These are phyloP conservation scores for Tympanoctomys barrerae DNA, from an alignment of 2,797 vertebrate genomes.

Conservation along the genomic window DNA sequence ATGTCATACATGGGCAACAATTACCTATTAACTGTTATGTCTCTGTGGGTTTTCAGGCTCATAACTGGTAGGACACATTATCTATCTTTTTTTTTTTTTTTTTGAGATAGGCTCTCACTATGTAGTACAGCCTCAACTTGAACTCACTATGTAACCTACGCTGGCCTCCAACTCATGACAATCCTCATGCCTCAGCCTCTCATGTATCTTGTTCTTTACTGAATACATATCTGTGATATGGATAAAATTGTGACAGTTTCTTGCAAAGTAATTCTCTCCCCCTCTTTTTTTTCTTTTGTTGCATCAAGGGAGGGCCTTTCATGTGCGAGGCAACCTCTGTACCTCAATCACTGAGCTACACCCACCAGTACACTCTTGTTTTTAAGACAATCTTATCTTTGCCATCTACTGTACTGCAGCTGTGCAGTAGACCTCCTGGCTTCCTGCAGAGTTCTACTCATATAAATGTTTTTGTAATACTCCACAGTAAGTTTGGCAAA, in stretches of 20 bases:
- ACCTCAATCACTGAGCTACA: neutral
- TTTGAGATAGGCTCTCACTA: neutral
- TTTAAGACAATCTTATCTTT: slow-evolving; percentile 11
- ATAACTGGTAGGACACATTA: neutral
- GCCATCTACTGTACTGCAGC: neutral
- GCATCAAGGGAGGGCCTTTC: neutral
- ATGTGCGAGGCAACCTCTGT: neutral
- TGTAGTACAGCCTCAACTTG: neutral
- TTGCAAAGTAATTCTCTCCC: neutral
- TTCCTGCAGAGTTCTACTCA: neutral
- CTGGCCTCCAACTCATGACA: neutral
- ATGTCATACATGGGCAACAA: neutral
- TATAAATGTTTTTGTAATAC: neutral
- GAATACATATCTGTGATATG: neutral
- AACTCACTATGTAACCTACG: neutral
- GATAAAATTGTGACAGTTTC: neutral
- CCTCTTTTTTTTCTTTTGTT: neutral
- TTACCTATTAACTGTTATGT: neutral
- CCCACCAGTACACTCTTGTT: neutral
- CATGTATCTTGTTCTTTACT: neutral
- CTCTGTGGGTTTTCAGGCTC: neutral
- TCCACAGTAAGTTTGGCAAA: neutral
- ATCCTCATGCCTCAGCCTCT: neutral
- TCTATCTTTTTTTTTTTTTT: neutral
- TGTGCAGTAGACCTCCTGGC: neutral